Conservation (phyloP, 2,888 invertebrate genomes). For the Tachystola acroxantha region DNA sequence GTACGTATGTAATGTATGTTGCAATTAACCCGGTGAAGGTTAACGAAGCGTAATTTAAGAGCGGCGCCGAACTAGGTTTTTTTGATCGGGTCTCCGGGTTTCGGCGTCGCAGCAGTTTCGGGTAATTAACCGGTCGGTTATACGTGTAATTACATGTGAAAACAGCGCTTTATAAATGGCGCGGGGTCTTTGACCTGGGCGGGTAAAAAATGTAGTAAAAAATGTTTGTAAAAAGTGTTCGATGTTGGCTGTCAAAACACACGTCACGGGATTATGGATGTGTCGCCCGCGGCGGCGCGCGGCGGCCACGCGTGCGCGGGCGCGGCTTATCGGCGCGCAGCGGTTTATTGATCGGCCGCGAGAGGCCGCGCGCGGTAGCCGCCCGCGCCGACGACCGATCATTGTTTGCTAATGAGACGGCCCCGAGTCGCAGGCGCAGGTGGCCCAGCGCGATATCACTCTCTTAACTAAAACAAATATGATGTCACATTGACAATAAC, state of each 20-base stretch:
- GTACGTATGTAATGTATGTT: slow-evolving; percentile 21
- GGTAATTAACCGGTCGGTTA: slow-evolving; percentile 68
- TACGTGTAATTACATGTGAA: slow-evolving; percentile 66
- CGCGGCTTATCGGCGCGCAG: slow-evolving; percentile 32
- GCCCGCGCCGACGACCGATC: slow-evolving; percentile 40
- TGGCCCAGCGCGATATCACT: slow-evolving; percentile 37
- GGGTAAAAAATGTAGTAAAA: slow-evolving; percentile 44
- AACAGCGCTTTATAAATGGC: slow-evolving; percentile 49
- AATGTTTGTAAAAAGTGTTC: slow-evolving; percentile 43
- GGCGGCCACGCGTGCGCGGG: slow-evolving; percentile 16
- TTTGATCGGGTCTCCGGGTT: slow-evolving; percentile 40
- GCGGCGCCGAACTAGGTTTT: slow-evolving; percentile 54
- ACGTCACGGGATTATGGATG: slow-evolving; percentile 72
- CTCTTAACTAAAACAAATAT: slow-evolving; percentile 50
- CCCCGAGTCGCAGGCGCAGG: slow-evolving; percentile 48
- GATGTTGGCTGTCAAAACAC: slow-evolving; percentile 62
- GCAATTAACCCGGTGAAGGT: slow-evolving; percentile 44
- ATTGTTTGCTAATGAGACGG: slow-evolving; percentile 71
- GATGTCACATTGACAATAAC: slow-evolving; percentile 42
- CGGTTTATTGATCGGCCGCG: slow-evolving; percentile 48
- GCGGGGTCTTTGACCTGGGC: slow-evolving; percentile 47
- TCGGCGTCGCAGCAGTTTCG: slow-evolving; percentile 53
- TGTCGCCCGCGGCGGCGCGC: slow-evolving; percentile 53
- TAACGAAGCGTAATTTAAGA: slow-evolving; percentile 53
- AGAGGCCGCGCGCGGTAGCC: slow-evolving; percentile 27